Percentiles rank a stretch among this genome's conserved stretches.
These are phyloP conservation scores for Diachasma alloeum DNA, from an alignment of 1,140 invertebrate species.

Conservation along the genomic window DNA sequence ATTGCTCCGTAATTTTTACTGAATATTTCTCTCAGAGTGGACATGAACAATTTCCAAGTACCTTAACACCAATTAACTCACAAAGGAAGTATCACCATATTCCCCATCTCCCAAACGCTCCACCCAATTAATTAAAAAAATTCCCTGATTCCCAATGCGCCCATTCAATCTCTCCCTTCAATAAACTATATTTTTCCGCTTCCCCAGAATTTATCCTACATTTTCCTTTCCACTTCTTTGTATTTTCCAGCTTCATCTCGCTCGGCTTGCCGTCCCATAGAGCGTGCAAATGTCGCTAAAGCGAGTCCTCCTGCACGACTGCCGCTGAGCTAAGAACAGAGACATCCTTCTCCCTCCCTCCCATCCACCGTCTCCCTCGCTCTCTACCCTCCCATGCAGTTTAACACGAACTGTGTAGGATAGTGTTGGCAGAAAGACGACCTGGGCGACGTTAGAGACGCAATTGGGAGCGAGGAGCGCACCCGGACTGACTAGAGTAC, in stretches of 20 bases:
- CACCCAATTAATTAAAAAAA: no score
- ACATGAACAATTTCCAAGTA: no score
- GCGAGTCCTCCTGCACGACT: slow-evolving; percentile 27
- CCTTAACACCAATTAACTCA: no score
- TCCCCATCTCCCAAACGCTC: no score
- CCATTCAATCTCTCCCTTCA: background rate
- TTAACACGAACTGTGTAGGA: background rate
- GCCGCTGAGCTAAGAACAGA: slow-evolving; percentile 18
- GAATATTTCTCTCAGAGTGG: no score
- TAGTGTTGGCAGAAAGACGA: background rate
- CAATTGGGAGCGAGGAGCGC: background rate
- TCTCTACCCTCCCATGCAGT: background rate
- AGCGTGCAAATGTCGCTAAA: slow-evolving; percentile 34
- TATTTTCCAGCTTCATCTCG: background rate
- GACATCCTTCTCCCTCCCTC: background rate
- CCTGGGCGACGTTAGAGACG: background rate
- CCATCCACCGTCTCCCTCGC: background rate
- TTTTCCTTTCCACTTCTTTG: background rate
- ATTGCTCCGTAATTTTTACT: no score
- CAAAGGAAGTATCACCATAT: no score
- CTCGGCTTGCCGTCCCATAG: slow-evolving; percentile 22
- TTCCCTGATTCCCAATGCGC: no score
- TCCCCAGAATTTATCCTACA: background rate
- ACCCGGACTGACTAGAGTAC: background rate
- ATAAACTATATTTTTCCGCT: background rate